Base-by-base conservation (phyloP, 2,888 invertebrate genomes). In the Drosophila fungiperda region DNA sequence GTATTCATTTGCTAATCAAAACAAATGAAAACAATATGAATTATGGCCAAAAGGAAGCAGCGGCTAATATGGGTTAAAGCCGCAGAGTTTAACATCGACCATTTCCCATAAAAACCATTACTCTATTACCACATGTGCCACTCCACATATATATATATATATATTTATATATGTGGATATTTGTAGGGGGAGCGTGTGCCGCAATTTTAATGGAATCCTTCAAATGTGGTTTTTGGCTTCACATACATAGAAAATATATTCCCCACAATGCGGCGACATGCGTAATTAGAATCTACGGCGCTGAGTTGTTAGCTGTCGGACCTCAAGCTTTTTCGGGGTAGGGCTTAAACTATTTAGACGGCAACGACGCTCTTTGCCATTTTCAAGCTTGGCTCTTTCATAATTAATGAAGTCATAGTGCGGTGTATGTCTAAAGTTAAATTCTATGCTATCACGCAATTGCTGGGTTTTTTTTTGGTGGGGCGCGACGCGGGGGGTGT, bases 341-440 rank as follows among this genome's bases (percentile, higher is more conserved):
- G 69, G 75, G 54, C 60, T 49, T 17, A 45, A 74, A 87, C 87
- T 88, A 77, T 83, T 71, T 58, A 72, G 74, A 35, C 45, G 52
- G 45, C 48, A 66, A 53, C 45, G 78, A 53, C 45, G 78, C 68
- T 81, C 66, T 77, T 71, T 73, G 73, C 80, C 77, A 68, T 86
- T 88, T 76, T 73, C 76, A 65, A 80, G 83, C 83, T 68, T 55
- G 65, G 53, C 81, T 60, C 68, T 79, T 84, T 90, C 81, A 90
- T 90, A 91, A 90, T 90, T 90, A 90, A 90, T 90, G 89, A 90
- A 90, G 90, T 91, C 78, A 89, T 89, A 77, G 62, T 70, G 49
- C 80, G 64, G 61, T 57, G 73, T 81, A 89, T 81, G 80, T 90
- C 89, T 76, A 76, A 77, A 76, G 85, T 89, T 89, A 84, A 90